These are phyloP conservation scores for Augochlorella aurata DNA, from an alignment of 2,888 invertebrate species.

Conservation along the genomic window DNA sequence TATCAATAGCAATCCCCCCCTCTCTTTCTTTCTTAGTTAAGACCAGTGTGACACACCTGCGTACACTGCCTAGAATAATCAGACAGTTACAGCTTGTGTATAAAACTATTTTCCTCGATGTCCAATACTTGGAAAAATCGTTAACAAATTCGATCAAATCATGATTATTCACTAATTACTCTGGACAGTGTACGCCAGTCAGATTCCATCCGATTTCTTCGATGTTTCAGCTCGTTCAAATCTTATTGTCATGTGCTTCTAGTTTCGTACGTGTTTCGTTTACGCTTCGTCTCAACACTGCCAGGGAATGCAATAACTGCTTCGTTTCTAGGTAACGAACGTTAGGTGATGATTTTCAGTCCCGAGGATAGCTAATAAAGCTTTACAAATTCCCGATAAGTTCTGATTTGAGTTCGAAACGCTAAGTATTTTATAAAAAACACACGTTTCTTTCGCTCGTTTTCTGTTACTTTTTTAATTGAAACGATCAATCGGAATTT, in stretches of 20 bases:
- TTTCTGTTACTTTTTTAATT: neutral
- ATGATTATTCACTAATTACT: slow-evolving; percentile 13
- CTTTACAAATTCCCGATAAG: neutral
- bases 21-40: neutral
- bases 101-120: neutral
- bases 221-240: neutral
- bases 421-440: neutral
- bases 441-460: neutral
- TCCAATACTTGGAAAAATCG: neutral
- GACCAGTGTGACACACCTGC: neutral
- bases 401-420: neutral
- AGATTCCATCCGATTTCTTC: slow-evolving; percentile 14
- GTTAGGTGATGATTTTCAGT: slow-evolving; percentile 27
- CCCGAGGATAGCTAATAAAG: neutral
- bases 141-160: neutral
- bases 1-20: neutral
- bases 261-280: slow-evolving; percentile 18
- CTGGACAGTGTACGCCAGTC: neutral
- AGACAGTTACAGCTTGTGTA: neutral
- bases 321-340: slow-evolving; percentile 41
- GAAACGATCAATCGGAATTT: slow-evolving; percentile 12
- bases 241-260: slow-evolving; percentile 3
- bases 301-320: slow-evolving; percentile 53
- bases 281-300: slow-evolving; percentile 67
- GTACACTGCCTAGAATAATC: neutral